Conservation (phyloP, 2,888 invertebrate species). For the Notodonta dromedarius region DNA sequence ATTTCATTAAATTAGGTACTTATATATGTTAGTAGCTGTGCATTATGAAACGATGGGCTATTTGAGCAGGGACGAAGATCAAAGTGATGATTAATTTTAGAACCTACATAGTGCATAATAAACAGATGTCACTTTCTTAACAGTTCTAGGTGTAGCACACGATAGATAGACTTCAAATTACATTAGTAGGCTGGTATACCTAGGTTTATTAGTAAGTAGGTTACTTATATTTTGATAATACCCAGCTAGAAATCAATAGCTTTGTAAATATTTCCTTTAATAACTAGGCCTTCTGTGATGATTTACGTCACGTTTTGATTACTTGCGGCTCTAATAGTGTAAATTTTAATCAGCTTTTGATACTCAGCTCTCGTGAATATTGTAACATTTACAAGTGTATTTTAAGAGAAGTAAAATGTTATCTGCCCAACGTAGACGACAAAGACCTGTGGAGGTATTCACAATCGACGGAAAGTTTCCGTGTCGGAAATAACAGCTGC, state of each 20-base stretch:
- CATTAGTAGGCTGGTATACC: too few species aligned
- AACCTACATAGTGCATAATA: background rate
- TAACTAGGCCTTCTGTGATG: background rate
- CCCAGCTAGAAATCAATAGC: background rate
- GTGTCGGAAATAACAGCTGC: too few species aligned
- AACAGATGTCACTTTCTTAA: too few species aligned
- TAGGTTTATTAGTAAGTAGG: background rate
- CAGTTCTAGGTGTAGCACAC: too few species aligned
- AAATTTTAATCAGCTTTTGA: too few species aligned
- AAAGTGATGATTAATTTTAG: background rate
- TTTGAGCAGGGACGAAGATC: background rate
- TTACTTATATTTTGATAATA: background rate
- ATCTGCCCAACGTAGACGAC: background rate
- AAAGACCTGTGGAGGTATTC: too few species aligned
- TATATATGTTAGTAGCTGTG: background rate
- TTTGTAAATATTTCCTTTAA: background rate
- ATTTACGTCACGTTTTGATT: slow-evolving; percentile 1
- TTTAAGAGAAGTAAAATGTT: background rate
- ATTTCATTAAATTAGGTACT: background rate
- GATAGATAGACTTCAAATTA: too few species aligned
- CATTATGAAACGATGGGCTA: background rate
- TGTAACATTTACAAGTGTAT: too few species aligned
- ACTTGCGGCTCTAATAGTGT: background rate
- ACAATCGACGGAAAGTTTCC: too few species aligned
- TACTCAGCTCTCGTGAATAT: too few species aligned